Evolutionary conservation across 2,113 vertebrate species (phyloP).

Genomic region (Bubo blakistoni): DNA sequence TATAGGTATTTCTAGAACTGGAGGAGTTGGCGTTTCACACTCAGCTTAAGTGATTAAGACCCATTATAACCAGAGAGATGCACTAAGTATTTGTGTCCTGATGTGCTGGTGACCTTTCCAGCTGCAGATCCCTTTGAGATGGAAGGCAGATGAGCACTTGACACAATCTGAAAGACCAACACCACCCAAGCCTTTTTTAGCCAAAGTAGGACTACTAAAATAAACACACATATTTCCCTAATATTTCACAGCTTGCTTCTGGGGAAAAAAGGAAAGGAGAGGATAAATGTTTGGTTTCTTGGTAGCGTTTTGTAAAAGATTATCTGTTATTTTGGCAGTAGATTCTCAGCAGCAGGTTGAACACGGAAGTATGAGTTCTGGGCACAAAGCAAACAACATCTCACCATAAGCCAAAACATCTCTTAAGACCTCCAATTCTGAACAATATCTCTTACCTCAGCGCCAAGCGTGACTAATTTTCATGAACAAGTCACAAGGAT

Average conservation of each 20-base stretch:
- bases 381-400: neutral
- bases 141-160: neutral
- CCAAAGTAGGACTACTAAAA: neutral
- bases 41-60: neutral
- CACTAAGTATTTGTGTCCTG: neutral
- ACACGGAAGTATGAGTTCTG: neutral
- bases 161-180: neutral
- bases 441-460: neutral
- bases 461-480: neutral
- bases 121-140: neutral
- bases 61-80: neutral
- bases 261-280: neutral
- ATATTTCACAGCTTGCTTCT: neutral
- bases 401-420: neutral
- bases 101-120: neutral
- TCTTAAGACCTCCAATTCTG: neutral
- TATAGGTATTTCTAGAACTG: neutral
- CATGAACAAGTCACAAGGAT: neutral
- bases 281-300: neutral
- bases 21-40: neutral
- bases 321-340: neutral
- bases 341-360: neutral
- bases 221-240: neutral
- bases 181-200: neutral
- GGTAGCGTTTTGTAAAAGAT: neutral